A percentile compares a stretch with the other conserved stretches of the same genome.
Evolutionary conservation across 2,888 invertebrate genomes (phyloP).

Genomic region (Cabera pusaria): DNA sequence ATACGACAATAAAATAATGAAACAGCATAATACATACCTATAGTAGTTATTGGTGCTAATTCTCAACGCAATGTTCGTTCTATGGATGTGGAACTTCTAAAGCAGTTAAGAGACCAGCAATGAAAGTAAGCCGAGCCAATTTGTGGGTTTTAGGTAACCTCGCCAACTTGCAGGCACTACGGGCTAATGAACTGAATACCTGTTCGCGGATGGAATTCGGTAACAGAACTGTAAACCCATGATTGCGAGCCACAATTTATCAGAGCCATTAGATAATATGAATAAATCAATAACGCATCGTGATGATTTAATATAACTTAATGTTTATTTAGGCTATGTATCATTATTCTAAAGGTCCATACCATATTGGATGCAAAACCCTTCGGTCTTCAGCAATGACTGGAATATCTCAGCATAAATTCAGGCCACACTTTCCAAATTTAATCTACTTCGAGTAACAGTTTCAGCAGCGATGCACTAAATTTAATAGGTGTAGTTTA

Average conservation of each 20-base stretch:
- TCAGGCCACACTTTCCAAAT: conserved; percentile 19
- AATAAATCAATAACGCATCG: too few species aligned
- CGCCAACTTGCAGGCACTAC: conserved; percentile 9
- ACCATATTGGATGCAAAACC: conserved; percentile 5
- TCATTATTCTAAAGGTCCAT: conserved; percentile 1
- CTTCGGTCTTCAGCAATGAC: conserved; percentile 5
- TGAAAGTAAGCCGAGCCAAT: conserved; percentile 20
- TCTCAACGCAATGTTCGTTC: neutral
- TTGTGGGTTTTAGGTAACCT: conserved; percentile 13
- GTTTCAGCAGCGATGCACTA: conserved; percentile 46
- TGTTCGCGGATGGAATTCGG: conserved; percentile 1
- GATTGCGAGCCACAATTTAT: neutral
- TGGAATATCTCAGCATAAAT: conserved; percentile 17
- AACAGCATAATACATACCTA: too few species aligned
- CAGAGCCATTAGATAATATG: too few species aligned
- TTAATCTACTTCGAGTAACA: conserved; percentile 27
- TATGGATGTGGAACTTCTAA: conserved; percentile 6
- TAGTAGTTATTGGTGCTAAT: too few species aligned
- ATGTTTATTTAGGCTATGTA: too few species aligned
- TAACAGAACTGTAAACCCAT: neutral
- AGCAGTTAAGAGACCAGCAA: conserved; percentile 11
- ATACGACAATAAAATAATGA: too few species aligned
- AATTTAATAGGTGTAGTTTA: conserved; percentile 54
- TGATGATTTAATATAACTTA: too few species aligned
- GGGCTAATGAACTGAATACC: conserved; percentile 16